Evolutionary conservation across 2,888 invertebrate genomes (phyloP).

Genomic region (Mactromeris polynyma): DNA sequence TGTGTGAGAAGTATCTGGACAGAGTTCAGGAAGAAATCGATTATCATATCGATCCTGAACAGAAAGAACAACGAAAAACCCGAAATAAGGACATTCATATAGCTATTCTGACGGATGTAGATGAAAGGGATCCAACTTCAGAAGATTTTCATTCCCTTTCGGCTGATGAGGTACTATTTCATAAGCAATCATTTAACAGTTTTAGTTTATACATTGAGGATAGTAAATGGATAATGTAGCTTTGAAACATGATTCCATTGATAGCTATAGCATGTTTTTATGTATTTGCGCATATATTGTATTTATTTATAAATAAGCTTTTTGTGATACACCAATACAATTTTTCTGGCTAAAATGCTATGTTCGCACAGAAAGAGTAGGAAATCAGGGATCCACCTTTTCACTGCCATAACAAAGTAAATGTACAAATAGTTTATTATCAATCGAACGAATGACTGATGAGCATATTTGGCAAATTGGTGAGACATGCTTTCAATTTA

Average conservation of each 20-base stretch:
- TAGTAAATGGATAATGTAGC: background rate
- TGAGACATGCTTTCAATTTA: no score
- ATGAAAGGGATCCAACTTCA: background rate
- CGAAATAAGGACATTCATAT: background rate
- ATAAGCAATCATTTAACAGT: no score
- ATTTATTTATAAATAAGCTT: conserved; percentile 26
- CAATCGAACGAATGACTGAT: no score
- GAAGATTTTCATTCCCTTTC: conserved; percentile 10
- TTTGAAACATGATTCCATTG: background rate
- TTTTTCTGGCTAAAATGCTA: background rate
- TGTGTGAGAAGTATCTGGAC: background rate
- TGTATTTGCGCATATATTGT: no score
- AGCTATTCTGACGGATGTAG: background rate
- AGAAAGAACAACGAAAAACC: background rate
- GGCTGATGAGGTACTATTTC: conserved; percentile 34
- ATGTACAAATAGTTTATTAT: no score
- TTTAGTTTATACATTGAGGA: no score
- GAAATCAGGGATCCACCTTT: background rate
- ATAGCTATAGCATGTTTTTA: background rate
- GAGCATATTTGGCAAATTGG: no score
- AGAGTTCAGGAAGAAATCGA: background rate
- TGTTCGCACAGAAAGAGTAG: background rate
- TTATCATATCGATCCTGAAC: background rate
- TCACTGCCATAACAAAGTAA: no score
- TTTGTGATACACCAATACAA: background rate